phyloP scores from a whole-genome alignment of 2,113 vertebrate species.

The Sialia sialis region DNA sequence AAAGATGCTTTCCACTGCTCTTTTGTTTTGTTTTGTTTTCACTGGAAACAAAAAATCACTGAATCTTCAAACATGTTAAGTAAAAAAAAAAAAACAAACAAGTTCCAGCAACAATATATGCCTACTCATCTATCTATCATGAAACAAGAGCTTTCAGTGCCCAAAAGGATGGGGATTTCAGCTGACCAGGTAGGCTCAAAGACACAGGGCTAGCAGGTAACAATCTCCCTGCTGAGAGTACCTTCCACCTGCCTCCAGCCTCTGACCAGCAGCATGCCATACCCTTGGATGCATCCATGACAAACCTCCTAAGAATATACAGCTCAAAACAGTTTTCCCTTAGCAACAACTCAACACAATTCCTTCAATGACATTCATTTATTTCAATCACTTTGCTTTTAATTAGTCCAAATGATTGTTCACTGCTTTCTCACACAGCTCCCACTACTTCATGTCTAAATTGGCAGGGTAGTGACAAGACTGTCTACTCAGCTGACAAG shows the following conservation, averaged over 20 bases:
- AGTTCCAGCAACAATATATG: not conserved
- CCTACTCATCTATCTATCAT: not conserved
- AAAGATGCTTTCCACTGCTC: not conserved
- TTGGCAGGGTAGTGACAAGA: not conserved
- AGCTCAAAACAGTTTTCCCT: not conserved
- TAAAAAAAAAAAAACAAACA: not conserved
- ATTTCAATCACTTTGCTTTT: not conserved
- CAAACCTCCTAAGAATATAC: not conserved
- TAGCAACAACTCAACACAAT: not conserved
- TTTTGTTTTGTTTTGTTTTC: not conserved
- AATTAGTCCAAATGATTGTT: not conserved
- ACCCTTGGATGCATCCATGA: rapidly evolving
- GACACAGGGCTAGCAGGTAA: rapidly evolving
- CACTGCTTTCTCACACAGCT: not conserved
- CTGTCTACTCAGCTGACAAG: not conserved
- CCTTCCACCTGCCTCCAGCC: not conserved
- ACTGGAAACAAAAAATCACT: not conserved
- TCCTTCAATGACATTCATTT: not conserved
- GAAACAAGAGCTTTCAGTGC: not conserved
- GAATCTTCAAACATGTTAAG: not conserved
- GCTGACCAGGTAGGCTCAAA: not conserved
- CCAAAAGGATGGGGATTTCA: not conserved
- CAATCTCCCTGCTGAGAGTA: not conserved
- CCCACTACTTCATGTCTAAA: not conserved
- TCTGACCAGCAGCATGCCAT: not conserved